Evolutionary conservation across 2,113 vertebrate species (phyloP).

Genomic region (Marmota flaviventris): DNA sequence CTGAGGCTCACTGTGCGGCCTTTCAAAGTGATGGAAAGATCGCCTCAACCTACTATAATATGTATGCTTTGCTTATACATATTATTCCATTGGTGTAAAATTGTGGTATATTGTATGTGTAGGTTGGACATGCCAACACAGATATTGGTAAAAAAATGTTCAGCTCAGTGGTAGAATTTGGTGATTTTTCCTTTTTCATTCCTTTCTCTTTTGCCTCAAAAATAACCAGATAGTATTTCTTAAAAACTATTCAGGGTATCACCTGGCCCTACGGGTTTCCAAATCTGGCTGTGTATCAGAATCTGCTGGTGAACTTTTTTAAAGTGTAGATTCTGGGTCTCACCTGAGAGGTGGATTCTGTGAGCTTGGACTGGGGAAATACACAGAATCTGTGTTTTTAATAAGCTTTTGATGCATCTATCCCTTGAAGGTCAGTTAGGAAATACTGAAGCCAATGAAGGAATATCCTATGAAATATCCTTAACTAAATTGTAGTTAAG

Average conservation of each 20-base stretch:
- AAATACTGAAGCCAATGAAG: neutral
- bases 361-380: neutral
- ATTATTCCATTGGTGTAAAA: neutral
- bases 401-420: neutral
- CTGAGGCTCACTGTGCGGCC: neutral
- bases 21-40: neutral
- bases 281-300: neutral
- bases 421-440: neutral
- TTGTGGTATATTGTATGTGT: neutral
- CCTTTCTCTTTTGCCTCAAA: neutral
- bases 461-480: neutral
- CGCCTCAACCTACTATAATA: neutral
- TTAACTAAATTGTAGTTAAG: fast-evolving
- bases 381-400: neutral
- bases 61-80: neutral
- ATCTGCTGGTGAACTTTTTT: neutral
- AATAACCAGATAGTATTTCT: neutral
- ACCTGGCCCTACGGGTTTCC: neutral
- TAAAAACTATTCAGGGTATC: neutral
- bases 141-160: neutral
- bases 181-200: neutral
- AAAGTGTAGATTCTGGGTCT: neutral
- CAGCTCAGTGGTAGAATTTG: neutral
- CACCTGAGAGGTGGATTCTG: neutral
- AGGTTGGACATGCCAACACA: neutral